Percentiles rank a stretch among this genome's conserved stretches.
These are phyloP conservation scores for Apamea anceps DNA, from an alignment of 2,888 invertebrate species.

Conservation along the genomic window DNA sequence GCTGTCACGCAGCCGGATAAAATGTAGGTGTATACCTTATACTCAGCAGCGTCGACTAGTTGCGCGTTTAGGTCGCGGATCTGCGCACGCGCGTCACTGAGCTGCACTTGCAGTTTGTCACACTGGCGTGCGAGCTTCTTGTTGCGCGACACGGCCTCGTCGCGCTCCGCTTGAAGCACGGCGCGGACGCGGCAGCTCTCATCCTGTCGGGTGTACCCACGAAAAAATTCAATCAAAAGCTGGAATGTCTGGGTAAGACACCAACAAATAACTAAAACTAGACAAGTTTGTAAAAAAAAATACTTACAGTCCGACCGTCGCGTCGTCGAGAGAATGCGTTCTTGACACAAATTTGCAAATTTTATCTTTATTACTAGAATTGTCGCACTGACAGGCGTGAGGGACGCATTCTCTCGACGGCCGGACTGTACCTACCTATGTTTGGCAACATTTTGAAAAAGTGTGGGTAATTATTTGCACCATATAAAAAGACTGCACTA, in stretches of 20 bases:
- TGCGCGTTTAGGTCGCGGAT: constrained; percentile 96
- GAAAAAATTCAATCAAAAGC: not conserved
- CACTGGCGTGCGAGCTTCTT: constrained; percentile 96
- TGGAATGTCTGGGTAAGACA: not conserved
- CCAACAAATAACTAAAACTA: not conserved
- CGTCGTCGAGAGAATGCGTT: no score
- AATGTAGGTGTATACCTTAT: constrained; percentile 93
- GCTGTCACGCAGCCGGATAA: not conserved
- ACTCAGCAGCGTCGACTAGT: constrained; percentile 95
- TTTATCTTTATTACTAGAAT: no score
- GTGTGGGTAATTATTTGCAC: not conserved
- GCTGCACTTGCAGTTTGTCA: constrained; percentile 94
- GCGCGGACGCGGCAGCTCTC: constrained; percentile 86
- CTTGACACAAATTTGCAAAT: no score
- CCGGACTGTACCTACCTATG: not conserved
- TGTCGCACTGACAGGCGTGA: no score
- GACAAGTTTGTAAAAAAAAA: not conserved
- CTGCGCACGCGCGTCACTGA: constrained; percentile 95
- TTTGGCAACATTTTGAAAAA: not conserved
- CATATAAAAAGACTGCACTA: not conserved
- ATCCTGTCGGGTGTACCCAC: constrained; percentile 73
- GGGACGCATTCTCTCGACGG: no score
- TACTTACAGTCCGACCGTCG: not conserved
- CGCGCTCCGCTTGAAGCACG: constrained; percentile 91
- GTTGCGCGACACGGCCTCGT: constrained; percentile 92